phyloP scores from a whole-genome alignment of 2,113 vertebrate genomes.

The Xenopus tropicalis region UCB_Xtro_10.0 CM004451.2:80915501-80916000 shows the following conservation, averaged over 20 bases:
- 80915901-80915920: constrained; percentile 33
- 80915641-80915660: constrained; percentile 7
- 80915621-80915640: neutral
- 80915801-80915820: constrained; percentile 22
- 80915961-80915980: constrained; percentile 15
- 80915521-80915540: neutral
- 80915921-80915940: constrained; percentile 38
- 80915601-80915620: constrained; percentile 1
- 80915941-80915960: constrained; percentile 25
- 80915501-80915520: constrained; percentile 19
- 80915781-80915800: constrained; percentile 11
- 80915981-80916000: constrained; percentile 27
- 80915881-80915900: constrained; percentile 43
- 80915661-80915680: constrained; percentile 9
- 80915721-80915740: neutral
- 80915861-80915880: constrained; percentile 31
- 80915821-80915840: constrained; percentile 17
- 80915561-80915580: no score
- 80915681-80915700: neutral
- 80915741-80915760: constrained; percentile 10
- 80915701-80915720: neutral
- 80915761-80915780: constrained; percentile 10
- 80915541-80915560: no score
- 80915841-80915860: constrained; percentile 41
- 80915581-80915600: neutral